Conservation (phyloP, 2,113 vertebrate species). For the Scartelaos histophorus region DNA sequence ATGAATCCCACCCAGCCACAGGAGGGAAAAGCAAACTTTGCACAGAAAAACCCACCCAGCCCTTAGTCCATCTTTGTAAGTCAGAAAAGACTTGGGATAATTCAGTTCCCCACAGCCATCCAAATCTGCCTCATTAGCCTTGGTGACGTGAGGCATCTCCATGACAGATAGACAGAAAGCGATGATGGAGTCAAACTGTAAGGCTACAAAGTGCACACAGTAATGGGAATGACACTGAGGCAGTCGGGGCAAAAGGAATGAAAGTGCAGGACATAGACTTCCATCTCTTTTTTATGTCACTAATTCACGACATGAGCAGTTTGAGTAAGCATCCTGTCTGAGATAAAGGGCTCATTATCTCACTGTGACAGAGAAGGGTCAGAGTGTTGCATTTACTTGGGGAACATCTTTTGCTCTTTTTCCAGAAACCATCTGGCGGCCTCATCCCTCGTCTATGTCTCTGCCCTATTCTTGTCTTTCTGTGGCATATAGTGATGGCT, state of each 20-base stretch:
- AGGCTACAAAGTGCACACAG: slow-evolving; percentile 42
- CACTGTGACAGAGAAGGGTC: slow-evolving; percentile 61
- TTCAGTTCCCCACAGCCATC: slow-evolving; percentile 54
- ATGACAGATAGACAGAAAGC: slow-evolving; percentile 48
- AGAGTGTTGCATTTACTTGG: slow-evolving; percentile 35
- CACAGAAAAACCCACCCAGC: not conserved
- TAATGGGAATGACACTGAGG: slow-evolving; percentile 59
- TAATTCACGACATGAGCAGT: slow-evolving; percentile 65
- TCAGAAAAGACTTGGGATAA: slow-evolving; percentile 46
- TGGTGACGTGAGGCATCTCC: slow-evolving; percentile 63
- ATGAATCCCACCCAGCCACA: not conserved
- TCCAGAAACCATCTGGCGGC: slow-evolving; percentile 22
- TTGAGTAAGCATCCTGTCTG: slow-evolving; percentile 62
- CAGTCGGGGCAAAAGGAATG: slow-evolving; percentile 31
- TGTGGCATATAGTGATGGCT: slow-evolving; percentile 59
- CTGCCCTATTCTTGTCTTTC: slow-evolving; percentile 11
- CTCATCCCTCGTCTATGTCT: not conserved
- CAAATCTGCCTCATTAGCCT: slow-evolving; percentile 58
- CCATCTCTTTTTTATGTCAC: slow-evolving; percentile 55
- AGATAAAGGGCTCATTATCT: slow-evolving; percentile 75
- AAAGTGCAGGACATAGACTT: slow-evolving; percentile 51
- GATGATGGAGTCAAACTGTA: slow-evolving; percentile 64
- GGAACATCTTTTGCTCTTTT: slow-evolving; percentile 30
- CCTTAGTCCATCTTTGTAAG: slow-evolving; percentile 35
- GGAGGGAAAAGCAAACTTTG: not conserved